Evolutionary conservation across 2,113 vertebrate genomes (phyloP), one percentile per base, ranked within the genome.

Genomic region (Etheostoma cragini): DNA sequence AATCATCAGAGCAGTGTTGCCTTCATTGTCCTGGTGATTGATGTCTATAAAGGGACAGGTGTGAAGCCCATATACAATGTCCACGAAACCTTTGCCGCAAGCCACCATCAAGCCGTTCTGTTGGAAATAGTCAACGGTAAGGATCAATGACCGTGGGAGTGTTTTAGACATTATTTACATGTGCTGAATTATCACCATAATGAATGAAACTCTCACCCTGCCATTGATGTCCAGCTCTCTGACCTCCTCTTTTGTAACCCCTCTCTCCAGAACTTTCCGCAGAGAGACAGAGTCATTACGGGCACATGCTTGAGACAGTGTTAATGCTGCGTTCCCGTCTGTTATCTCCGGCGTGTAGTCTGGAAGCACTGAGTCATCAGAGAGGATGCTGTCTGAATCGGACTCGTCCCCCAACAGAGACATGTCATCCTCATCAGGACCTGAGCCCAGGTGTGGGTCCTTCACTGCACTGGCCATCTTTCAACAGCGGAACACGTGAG

Each of bases 11-110:
- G 96, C 97, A 0, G 96, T 97, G 94, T 97, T 96, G 1, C 97
- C 97, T 0, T 97, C 97, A 8, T 96, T 97, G 94, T 98, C 97
- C 92, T 97, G 96, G 49, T 96, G 96, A 82, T 98, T 97, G 89
- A 97, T 88, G 19, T 98, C 94, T 15, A 98, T 63, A 77, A 93
- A 95, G 60, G 96, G 95, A 82, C 97, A 98, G 79, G 45, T 75
- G 67, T 89, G 92, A 77, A 98, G 96, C 35, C 94, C 85, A 0
- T 94, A 74, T 33, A 97, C 94, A 0, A 98, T 91, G 22, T 94
- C 93, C 64, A 92, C 5, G 0, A 96, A 97, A 72, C 97, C 97
- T 53, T 89, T 95, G 90, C 83, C 96, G 89, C 96, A 96, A 0
- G 97, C 96, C 0, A 97, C 88, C 96, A 97, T 96, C 90, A 98